Conservation (phyloP, 2,797 vertebrate species). For the Botia kubotai region DNA sequence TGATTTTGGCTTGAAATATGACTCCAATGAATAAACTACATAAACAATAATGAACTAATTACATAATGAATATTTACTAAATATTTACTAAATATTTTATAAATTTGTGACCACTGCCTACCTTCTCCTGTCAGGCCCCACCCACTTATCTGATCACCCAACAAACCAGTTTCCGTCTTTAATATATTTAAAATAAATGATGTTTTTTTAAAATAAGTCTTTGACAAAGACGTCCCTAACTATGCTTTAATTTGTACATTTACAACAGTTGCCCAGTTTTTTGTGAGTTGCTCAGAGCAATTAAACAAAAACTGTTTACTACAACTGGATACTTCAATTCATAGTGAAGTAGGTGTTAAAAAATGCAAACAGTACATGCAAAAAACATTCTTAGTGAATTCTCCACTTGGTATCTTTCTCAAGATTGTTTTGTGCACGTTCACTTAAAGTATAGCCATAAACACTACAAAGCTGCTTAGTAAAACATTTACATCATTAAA, state of each 20-base stretch:
- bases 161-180: background rate
- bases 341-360: background rate
- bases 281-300: too few relatives aligned
- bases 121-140: background rate
- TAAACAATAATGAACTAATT: too few relatives aligned
- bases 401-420: background rate
- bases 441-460: background rate
- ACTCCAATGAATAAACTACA: too few relatives aligned
- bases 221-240: too few relatives aligned
- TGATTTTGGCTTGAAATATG: too few relatives aligned
- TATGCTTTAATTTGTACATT: too few relatives aligned
- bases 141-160: background rate
- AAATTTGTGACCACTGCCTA: background rate
- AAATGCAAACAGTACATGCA: background rate
- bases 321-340: background rate
- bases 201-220: too few relatives aligned
- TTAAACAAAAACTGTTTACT: too few relatives aligned
- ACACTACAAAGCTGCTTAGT: conserved; percentile 23
- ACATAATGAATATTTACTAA: background rate
- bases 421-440: background rate
- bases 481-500: conserved; percentile 21
- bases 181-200: too few relatives aligned
- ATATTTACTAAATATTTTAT: background rate
- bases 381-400: background rate
- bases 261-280: too few relatives aligned